A percentile compares a stretch with the other conserved stretches of the same genome.
These are phyloP conservation scores for Ormyrus nitidulus DNA, from an alignment of 2,888 invertebrate species.

Conservation along the genomic window DNA sequence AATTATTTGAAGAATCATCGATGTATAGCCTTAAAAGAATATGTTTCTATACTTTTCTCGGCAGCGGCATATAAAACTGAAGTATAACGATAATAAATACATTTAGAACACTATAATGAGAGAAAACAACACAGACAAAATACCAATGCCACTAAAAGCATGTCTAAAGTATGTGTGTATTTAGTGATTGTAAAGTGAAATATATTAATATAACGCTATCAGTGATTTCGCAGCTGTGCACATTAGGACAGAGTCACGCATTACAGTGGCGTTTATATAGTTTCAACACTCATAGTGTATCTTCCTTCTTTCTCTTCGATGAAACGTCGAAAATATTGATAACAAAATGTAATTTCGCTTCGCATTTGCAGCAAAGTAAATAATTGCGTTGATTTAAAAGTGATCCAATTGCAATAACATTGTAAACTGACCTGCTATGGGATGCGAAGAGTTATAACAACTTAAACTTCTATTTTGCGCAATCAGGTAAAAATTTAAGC, in stretches of 20 bases:
- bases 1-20: slow-evolving; percentile 38
- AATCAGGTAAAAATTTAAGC: too few relatives aligned
- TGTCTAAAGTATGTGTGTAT: slow-evolving; percentile 68
- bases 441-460: too few relatives aligned
- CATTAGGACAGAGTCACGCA: slow-evolving; percentile 60
- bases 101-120: slow-evolving; percentile 40
- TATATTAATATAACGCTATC: slow-evolving; percentile 60
- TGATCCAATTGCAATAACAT: slow-evolving; percentile 6
- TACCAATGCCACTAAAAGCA: slow-evolving; percentile 74
- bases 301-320: slow-evolving; percentile 45
- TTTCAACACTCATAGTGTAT: slow-evolving; percentile 20
- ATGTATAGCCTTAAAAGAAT: slow-evolving; percentile 53
- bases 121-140: slow-evolving; percentile 66
- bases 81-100: slow-evolving; percentile 42
- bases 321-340: slow-evolving; percentile 29
- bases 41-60: slow-evolving; percentile 38
- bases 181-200: slow-evolving; percentile 64
- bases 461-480: too few relatives aligned
- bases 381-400: background rate
- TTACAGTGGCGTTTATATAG: slow-evolving; percentile 46
- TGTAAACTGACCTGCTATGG: background rate
- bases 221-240: slow-evolving; percentile 69
- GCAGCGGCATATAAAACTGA: slow-evolving; percentile 11
- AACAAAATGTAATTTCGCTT: background rate
- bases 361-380: slow-evolving; percentile 5